Evolutionary conservation across 2,113 vertebrate species (phyloP).

Genomic region (Platysternon megacephalum): DNA sequence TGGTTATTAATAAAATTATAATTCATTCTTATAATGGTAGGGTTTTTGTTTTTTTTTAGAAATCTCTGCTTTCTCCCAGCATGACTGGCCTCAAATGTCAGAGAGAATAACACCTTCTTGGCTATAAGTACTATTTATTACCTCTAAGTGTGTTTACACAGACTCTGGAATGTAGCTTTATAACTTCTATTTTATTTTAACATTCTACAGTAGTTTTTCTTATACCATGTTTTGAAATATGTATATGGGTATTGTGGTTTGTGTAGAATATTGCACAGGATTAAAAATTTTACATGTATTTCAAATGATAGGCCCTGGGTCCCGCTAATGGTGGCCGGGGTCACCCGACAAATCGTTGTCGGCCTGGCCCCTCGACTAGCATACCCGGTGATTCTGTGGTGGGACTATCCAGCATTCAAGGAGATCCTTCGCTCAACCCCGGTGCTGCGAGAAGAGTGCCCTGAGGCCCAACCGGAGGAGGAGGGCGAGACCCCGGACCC

Average conservation of each 20-base stretch:
- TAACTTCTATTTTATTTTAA: neutral
- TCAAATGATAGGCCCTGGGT: no score
- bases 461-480: no score
- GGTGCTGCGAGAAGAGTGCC: no score
- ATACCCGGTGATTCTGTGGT: no score
- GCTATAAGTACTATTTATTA: neutral
- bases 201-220: neutral
- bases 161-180: neutral
- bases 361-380: no score
- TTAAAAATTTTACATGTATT: neutral
- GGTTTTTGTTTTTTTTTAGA: neutral
- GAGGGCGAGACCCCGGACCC: no score
- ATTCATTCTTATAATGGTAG: neutral
- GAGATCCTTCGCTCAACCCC: no score
- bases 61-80: neutral
- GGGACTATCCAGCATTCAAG: no score
- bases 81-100: neutral
- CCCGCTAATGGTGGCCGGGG: no score
- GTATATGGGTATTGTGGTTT: neutral
- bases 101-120: neutral
- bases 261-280: neutral
- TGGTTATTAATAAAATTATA: neutral
- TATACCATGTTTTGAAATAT: neutral
- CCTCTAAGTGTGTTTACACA: neutral
- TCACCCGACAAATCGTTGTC: no score